phyloP scores from a whole-genome alignment of 1,140 invertebrate genomes.

The Sitophilus oryzae region DNA sequence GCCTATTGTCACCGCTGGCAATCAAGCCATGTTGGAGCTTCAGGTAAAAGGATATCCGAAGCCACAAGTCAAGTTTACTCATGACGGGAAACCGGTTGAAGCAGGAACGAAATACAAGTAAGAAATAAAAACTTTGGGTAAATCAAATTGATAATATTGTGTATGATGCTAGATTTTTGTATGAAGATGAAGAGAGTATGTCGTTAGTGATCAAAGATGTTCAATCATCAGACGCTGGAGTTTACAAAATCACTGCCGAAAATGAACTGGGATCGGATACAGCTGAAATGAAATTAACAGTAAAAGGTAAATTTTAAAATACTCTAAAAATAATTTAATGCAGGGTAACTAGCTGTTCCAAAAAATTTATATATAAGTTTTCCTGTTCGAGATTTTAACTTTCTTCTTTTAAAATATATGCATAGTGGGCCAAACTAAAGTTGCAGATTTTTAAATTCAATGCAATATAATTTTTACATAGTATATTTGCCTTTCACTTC shows the following conservation, averaged over 20 bases:
- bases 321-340: not conserved
- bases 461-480: too few species aligned
- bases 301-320: slow-evolving; percentile 53
- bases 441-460: too few species aligned
- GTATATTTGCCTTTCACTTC: too few species aligned
- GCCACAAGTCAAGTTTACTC: slow-evolving; percentile 83
- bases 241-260: slow-evolving; percentile 75
- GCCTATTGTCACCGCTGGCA: slow-evolving; percentile 71
- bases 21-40: slow-evolving; percentile 91
- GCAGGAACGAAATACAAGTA: slow-evolving; percentile 74
- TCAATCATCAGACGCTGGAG: slow-evolving; percentile 72
- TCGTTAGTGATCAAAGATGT: slow-evolving; percentile 88
- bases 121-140: slow-evolving; percentile 31
- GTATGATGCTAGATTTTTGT: slow-evolving; percentile 57
- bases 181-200: slow-evolving; percentile 88
- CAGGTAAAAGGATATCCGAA: slow-evolving; percentile 91
- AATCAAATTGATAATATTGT: slow-evolving; percentile 2
- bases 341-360: too few species aligned
- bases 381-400: too few species aligned
- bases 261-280: slow-evolving; percentile 85
- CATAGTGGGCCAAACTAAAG: too few species aligned
- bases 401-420: too few species aligned
- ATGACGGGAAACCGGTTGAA: slow-evolving; percentile 76
- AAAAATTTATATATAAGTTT: too few species aligned
- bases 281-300: slow-evolving; percentile 65